These are phyloP conservation scores for Charina bottae DNA, from an alignment of 2,113 vertebrate genomes.

Conservation along the genomic window DNA sequence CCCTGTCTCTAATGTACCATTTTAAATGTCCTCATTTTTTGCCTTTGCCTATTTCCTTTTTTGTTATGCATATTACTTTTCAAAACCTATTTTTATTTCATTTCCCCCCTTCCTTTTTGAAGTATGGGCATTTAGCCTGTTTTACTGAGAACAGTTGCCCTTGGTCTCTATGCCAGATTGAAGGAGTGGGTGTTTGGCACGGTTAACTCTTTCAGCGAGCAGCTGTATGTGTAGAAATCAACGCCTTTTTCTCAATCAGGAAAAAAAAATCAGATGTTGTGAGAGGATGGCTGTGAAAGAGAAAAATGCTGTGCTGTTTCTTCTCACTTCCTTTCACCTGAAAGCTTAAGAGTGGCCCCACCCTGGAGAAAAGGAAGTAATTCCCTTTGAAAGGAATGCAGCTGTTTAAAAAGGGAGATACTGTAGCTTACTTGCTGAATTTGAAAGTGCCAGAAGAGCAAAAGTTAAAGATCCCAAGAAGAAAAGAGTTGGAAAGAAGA, in stretches of 20 bases:
- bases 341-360: background rate
- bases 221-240: background rate
- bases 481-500: too few relatives aligned
- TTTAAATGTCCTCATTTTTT: background rate
- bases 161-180: constrained; percentile 18
- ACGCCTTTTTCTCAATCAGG: background rate
- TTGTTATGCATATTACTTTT: background rate
- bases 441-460: background rate
- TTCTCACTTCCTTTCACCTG: background rate
- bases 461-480: background rate
- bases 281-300: background rate
- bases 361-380: background rate
- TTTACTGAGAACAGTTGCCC: constrained; percentile 3
- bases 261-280: background rate
- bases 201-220: background rate
- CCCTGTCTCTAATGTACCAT: background rate
- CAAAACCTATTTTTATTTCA: background rate
- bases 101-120: background rate
- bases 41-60: background rate
- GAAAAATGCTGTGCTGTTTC: background rate
- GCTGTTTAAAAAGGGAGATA: background rate
- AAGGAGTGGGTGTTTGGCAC: background rate
- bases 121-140: constrained; percentile 1
- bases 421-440: too few relatives aligned
- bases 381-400: background rate